These are phyloP conservation scores for Gallinago jamesoni DNA, from an alignment of 2,113 vertebrate genomes.

Conservation along the genomic window DNA sequence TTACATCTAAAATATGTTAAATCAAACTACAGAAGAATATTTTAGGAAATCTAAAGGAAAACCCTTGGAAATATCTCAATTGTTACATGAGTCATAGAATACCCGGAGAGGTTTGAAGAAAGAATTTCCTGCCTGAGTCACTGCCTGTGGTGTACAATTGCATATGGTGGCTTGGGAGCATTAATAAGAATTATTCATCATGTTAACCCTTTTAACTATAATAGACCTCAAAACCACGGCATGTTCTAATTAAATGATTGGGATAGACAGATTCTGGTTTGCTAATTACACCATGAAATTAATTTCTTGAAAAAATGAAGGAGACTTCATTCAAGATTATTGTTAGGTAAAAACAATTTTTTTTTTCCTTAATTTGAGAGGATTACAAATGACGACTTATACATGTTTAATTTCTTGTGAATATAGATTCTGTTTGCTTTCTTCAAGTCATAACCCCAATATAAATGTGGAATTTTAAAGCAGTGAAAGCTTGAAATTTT, in stretches of 20 bases:
- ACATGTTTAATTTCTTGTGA: not conserved
- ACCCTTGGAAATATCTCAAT: slow-evolving; percentile 33
- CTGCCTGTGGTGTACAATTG: not conserved
- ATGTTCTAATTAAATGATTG: not conserved
- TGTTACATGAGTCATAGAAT: slow-evolving; percentile 47
- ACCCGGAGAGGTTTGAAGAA: not conserved
- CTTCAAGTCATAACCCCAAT: not conserved
- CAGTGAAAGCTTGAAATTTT: not conserved
- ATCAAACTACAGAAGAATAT: slow-evolving; percentile 9
- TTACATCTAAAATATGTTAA: slow-evolving; percentile 30
- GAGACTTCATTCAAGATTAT: not conserved
- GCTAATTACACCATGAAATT: not conserved
- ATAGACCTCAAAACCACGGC: not conserved
- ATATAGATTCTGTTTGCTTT: not conserved
- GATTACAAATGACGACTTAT: not conserved
- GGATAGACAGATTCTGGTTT: not conserved
- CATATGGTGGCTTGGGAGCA: not conserved
- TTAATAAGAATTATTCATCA: not conserved
- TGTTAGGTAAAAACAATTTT: not conserved
- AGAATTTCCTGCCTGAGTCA: slow-evolving; percentile 57
- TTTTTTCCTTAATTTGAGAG: not conserved
- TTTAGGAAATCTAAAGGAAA: slow-evolving; percentile 35
- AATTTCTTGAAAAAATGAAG: not conserved
- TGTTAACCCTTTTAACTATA: slow-evolving; percentile 16
- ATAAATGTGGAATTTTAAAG: not conserved